phyloP scores from a whole-genome alignment of 2,888 invertebrate species.

The Andrena praecox region DNA sequence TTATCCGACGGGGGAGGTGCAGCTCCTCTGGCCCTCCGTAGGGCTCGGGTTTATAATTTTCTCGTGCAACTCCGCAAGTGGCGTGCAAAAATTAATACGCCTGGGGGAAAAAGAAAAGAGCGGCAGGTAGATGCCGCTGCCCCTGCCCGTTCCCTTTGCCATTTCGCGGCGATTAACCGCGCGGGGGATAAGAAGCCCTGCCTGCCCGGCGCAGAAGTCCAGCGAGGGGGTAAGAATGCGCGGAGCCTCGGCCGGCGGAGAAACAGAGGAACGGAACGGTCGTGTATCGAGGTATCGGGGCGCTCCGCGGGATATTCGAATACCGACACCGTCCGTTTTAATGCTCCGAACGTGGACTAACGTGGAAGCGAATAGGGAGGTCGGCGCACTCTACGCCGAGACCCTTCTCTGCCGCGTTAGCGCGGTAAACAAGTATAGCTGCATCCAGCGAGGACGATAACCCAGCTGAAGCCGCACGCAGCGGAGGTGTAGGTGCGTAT shows the following conservation, averaged over 20 bases:
- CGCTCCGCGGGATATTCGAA: conserved; percentile 38
- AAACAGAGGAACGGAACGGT: conserved; percentile 26
- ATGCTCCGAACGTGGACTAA: conserved; percentile 35
- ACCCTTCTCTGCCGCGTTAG: background rate
- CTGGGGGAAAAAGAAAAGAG: conserved; percentile 16
- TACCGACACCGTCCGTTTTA: conserved; percentile 30
- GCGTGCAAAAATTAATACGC: conserved; percentile 58
- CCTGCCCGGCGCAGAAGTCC: background rate
- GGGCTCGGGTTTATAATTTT: conserved; percentile 52
- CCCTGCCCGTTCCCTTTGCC: conserved; percentile 10
- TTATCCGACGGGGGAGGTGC: conserved; percentile 41
- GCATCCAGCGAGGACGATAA: conserved; percentile 59
- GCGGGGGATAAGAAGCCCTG: background rate
- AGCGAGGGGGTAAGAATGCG: background rate
- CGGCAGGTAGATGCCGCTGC: conserved; percentile 4
- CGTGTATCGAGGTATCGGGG: conserved; percentile 36
- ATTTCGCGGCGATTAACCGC: conserved; percentile 30
- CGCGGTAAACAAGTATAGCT: conserved; percentile 39
- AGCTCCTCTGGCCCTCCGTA: conserved; percentile 33
- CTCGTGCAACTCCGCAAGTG: conserved; percentile 50
- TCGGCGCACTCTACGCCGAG: conserved; percentile 15
- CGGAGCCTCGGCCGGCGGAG: conserved; percentile 8
- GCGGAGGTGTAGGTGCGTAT: conserved; percentile 63
- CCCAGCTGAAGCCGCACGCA: conserved; percentile 45
- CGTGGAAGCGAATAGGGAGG: conserved; percentile 28